A percentile compares a stretch with the other conserved stretches of the same genome.
Conservation (phyloP, 1,140 invertebrate species). For the Penaeus vannamei region DNA sequence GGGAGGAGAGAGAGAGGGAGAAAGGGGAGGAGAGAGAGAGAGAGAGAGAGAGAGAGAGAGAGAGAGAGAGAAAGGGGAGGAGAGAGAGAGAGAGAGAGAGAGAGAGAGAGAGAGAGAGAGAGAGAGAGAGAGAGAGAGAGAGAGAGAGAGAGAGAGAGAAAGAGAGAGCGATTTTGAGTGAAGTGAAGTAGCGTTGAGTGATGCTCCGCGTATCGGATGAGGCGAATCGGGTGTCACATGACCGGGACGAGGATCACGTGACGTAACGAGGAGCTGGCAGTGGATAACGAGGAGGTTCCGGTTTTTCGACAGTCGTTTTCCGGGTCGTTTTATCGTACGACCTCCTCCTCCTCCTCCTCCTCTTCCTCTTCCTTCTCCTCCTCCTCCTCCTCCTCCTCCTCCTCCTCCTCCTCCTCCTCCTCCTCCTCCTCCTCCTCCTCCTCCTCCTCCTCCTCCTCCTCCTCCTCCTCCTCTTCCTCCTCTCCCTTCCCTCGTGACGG, state of each 20-base stretch:
- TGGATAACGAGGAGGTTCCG: conserved; percentile 52
- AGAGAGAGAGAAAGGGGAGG: too few relatives aligned
- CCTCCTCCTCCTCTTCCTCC: not conserved
- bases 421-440: not conserved
- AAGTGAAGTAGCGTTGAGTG: not conserved
- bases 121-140: too few relatives aligned
- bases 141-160: too few relatives aligned
- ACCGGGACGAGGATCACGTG: conserved; percentile 44
- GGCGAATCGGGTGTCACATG: conserved; percentile 45
- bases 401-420: not conserved
- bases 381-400: not conserved
- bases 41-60: too few relatives aligned
- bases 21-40: too few relatives aligned
- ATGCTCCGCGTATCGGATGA: not conserved
- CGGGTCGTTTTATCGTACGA: not conserved
- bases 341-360: not conserved
- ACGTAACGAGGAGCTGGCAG: conserved; percentile 39
- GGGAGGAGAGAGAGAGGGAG: too few relatives aligned
- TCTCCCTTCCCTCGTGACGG: not conserved
- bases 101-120: too few relatives aligned
- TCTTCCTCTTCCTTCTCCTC: not conserved
- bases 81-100: too few relatives aligned
- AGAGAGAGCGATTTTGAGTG: not conserved
- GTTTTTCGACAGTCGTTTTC: conserved; percentile 16
- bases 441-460: not conserved